phyloP scores from a whole-genome alignment of 2,797 vertebrate species.

The Phrynocephalus guinanensis region DNA sequence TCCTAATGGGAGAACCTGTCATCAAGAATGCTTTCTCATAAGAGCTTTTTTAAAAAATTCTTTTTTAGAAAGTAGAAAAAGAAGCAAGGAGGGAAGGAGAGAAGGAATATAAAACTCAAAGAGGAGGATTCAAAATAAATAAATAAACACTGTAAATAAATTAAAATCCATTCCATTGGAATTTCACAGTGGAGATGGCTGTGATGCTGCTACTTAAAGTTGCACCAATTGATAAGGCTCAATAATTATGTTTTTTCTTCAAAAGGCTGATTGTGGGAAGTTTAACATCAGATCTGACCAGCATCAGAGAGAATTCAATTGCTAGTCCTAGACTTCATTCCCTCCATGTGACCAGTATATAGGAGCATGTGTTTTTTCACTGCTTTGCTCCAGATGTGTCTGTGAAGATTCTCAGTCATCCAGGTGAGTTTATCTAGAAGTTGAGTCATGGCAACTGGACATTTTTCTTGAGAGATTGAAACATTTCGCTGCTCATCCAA shows the following conservation, averaged over 20 bases:
- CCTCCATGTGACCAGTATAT: not conserved
- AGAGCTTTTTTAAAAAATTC: conserved; percentile 37
- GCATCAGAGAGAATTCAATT: not conserved
- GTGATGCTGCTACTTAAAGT: conserved; percentile 57
- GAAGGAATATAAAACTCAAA: conserved; percentile 11
- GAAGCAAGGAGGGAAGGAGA: not conserved
- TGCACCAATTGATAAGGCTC: conserved; percentile 49
- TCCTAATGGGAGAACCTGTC: conserved; percentile 56
- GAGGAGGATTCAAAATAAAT: conserved; percentile 35
- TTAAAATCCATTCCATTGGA: conserved; percentile 62
- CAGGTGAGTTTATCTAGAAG: too few relatives aligned
- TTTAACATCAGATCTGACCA: conserved; percentile 5
- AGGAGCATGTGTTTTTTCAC: too few relatives aligned
- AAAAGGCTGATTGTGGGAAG: conserved; percentile 29
- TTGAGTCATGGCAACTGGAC: too few relatives aligned
- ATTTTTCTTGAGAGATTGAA: too few relatives aligned
- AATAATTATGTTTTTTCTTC: conserved; percentile 48
- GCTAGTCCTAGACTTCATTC: not conserved
- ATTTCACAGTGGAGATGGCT: conserved; percentile 58
- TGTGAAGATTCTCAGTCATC: too few relatives aligned
- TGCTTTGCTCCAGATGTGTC: not conserved
- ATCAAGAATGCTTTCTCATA: conserved; percentile 60
- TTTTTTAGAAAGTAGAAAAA: not conserved
- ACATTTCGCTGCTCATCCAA: too few relatives aligned
- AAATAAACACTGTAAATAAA: too few relatives aligned